Evolutionary conservation across 2,113 vertebrate genomes (phyloP).

Genomic region (Lipophrys pholis): DNA sequence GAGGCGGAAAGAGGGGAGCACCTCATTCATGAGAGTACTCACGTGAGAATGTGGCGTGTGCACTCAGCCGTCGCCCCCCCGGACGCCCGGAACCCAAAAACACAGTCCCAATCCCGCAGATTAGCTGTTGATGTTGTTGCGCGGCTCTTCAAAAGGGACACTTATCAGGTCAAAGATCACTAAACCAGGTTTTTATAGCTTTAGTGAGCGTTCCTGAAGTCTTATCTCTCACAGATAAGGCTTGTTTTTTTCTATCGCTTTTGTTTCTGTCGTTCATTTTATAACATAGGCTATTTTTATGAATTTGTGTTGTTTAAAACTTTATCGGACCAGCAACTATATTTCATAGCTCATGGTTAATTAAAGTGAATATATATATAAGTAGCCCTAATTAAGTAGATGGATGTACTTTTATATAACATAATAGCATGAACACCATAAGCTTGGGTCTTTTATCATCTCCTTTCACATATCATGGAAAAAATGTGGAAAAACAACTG

Average conservation of each 20-base stretch:
- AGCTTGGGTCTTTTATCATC: too few relatives aligned
- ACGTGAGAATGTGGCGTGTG: not conserved
- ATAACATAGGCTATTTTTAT: too few relatives aligned
- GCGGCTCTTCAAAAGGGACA: slow-evolving; percentile 18
- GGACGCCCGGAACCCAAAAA: too few relatives aligned
- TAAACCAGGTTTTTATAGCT: slow-evolving; percentile 41
- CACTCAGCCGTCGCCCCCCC: too few relatives aligned
- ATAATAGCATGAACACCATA: too few relatives aligned
- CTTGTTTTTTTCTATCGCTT: not conserved
- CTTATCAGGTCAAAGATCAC: slow-evolving; percentile 65
- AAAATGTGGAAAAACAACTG: too few relatives aligned
- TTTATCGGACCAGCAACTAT: not conserved
- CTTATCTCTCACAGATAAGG: slow-evolving; percentile 31
- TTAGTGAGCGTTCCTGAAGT: slow-evolving; percentile 4
- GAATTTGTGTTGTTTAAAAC: not conserved
- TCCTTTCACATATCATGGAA: too few relatives aligned
- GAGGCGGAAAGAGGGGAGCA: slow-evolving; percentile 4
- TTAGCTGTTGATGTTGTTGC: not conserved
- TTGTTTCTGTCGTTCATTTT: not conserved
- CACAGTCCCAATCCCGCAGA: too few relatives aligned
- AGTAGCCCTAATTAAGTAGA: too few relatives aligned
- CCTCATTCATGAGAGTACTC: slow-evolving; percentile 45
- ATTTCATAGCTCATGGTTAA: too few relatives aligned
- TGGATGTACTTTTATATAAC: too few relatives aligned
- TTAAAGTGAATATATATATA: too few relatives aligned